Evolutionary conservation across 2,888 invertebrate genomes (phyloP).

Genomic region (Metopia argyrocephala): DNA sequence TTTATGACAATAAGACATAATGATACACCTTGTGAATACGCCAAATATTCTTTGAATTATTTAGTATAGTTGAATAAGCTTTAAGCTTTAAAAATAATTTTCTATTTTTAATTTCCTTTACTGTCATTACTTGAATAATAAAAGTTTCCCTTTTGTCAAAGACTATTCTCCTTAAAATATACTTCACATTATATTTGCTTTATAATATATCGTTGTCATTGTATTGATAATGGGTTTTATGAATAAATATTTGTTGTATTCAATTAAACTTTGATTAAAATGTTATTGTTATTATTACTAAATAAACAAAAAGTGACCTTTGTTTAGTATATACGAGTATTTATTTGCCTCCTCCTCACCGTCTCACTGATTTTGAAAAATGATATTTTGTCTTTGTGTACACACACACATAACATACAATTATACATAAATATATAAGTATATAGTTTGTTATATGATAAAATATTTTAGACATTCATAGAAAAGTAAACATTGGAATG

Average conservation of each 20-base stretch:
- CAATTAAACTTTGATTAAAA: conserved; percentile 59
- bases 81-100: too few relatives aligned
- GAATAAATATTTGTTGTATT: conserved; percentile 47
- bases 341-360: background rate
- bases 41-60: too few relatives aligned
- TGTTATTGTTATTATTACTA: conserved; percentile 46
- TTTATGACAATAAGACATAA: too few relatives aligned
- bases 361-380: background rate
- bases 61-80: too few relatives aligned
- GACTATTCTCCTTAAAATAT: conserved; percentile 27
- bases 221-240: conserved; percentile 20
- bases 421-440: background rate
- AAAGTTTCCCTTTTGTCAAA: background rate
- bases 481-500: conserved; percentile 46
- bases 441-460: background rate
- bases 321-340: background rate
- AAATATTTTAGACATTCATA: background rate
- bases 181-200: conserved; percentile 2
- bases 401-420: background rate
- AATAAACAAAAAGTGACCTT: conserved; percentile 43
- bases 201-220: background rate
- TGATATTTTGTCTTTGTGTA: background rate
- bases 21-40: too few relatives aligned
- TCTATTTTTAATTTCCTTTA: too few relatives aligned
- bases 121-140: too few relatives aligned